phyloP scores from a whole-genome alignment of 2,888 invertebrate species.

The Deroplatys truncata region DNA sequence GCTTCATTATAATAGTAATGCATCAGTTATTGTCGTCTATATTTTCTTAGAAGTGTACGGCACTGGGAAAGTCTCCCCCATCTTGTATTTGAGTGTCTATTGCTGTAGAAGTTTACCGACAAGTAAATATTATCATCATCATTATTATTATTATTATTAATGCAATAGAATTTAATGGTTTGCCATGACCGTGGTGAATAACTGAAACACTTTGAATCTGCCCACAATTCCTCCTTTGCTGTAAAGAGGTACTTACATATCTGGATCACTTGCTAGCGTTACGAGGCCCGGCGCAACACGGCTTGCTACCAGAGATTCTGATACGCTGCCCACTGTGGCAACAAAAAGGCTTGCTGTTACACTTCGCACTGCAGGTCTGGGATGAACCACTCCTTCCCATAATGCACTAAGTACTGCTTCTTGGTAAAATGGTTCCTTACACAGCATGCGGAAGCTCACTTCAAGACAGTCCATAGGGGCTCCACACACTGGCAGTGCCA shows the following conservation, averaged over 20 bases:
- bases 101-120: no score
- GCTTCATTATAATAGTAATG: no score
- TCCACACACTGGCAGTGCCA: slow-evolving; percentile 51
- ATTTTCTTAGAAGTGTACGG: no score
- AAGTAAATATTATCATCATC: no score
- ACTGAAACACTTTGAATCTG: no score
- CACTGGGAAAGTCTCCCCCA: no score
- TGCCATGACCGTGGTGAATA: no score
- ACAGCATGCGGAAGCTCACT: slow-evolving; percentile 42
- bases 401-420: slow-evolving; percentile 60
- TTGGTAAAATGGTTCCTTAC: slow-evolving; percentile 45
- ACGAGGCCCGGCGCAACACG: slow-evolving; percentile 65
- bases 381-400: slow-evolving; percentile 67
- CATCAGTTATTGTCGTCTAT: no score
- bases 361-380: slow-evolving; percentile 55
- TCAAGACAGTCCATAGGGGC: slow-evolving; percentile 47
- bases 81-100: no score
- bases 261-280: slow-evolving; percentile 63
- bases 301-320: slow-evolving; percentile 52
- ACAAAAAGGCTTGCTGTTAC: slow-evolving; percentile 59
- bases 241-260: slow-evolving; percentile 51
- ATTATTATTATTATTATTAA: no score
- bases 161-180: no score
- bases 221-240: no score
- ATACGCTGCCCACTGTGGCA: slow-evolving; percentile 51